Percentiles rank a stretch among this genome's conserved stretches.
These are phyloP conservation scores for Tiliacea citrago DNA, from an alignment of 2,888 invertebrate genomes.

Conservation along the genomic window DNA sequence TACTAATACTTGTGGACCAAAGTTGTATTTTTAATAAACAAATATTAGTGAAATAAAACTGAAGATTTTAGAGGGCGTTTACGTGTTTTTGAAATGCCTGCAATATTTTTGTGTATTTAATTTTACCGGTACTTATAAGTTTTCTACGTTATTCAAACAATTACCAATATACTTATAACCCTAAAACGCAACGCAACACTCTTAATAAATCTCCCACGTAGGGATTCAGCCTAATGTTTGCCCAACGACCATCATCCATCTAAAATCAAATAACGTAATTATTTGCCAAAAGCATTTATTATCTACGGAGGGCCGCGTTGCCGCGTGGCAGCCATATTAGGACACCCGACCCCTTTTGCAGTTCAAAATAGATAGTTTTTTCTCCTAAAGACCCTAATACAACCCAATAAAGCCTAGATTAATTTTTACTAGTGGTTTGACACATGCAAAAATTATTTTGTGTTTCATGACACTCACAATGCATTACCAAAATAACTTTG, in stretches of 20 bases:
- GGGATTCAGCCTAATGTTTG: conserved; percentile 79
- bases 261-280: conserved; percentile 90
- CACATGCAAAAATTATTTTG: conserved; percentile 40
- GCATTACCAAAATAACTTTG: conserved; percentile 18
- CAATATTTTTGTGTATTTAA: conserved; percentile 2
- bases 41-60: not conserved
- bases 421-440: not conserved
- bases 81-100: not conserved
- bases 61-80: not conserved
- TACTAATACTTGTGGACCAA: too few species aligned
- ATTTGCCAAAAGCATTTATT: conserved; percentile 90
- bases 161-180: conserved; percentile 31
- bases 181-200: conserved; percentile 68
- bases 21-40: too few species aligned
- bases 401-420: conserved; percentile 11
- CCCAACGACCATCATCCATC: conserved; percentile 87
- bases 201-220: conserved; percentile 83
- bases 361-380: conserved; percentile 12
- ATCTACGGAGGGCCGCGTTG: conserved; percentile 85
- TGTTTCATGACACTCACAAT: conserved; percentile 47
- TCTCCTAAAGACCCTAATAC: conserved; percentile 6
- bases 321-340: conserved; percentile 81
- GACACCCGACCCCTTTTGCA: conserved; percentile 57
- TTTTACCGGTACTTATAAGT: not conserved
- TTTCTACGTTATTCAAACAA: conserved; percentile 5